Percentiles rank a stretch among this genome's conserved stretches.
These are phyloP conservation scores for Vollenhovia emeryi DNA, from an alignment of 1,140 invertebrate species.

Conservation along the genomic window DNA sequence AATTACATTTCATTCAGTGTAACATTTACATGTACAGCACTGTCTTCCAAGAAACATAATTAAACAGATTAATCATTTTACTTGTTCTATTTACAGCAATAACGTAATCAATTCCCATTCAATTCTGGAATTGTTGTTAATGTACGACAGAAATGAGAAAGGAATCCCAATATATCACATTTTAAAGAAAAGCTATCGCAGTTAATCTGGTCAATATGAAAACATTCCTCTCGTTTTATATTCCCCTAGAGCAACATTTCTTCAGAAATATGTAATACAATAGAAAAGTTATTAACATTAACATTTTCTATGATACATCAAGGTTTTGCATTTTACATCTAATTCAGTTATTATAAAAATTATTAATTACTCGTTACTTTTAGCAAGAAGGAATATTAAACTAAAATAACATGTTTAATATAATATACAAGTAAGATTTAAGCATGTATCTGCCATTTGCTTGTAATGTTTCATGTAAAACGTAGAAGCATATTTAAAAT, in stretches of 20 bases:
- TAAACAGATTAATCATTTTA: constrained; percentile 19
- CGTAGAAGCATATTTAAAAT: constrained; percentile 44
- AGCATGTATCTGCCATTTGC: constrained; percentile 41
- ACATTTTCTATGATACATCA: constrained; percentile 19
- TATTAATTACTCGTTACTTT: constrained; percentile 22
- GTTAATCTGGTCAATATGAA: constrained; percentile 45
- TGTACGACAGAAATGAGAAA: constrained; percentile 27
- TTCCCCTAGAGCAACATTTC: constrained; percentile 2
- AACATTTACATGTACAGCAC: constrained; percentile 45
- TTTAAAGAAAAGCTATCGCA: constrained; percentile 50
- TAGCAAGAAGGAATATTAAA: constrained; percentile 4
- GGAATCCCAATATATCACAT: constrained; percentile 36
- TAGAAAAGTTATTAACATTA: constrained; percentile 33
- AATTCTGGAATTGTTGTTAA: background rate
- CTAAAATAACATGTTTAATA: constrained; percentile 54
- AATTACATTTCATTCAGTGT: constrained; percentile 61
- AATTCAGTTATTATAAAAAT: constrained; percentile 51
- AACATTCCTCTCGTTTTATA: constrained; percentile 37
- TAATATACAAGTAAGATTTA: constrained; percentile 49
- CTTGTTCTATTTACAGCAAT: background rate
- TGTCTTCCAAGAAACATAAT: constrained; percentile 1
- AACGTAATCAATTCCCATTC: background rate
- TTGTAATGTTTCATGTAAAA: constrained; percentile 43
- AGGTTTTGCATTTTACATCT: background rate
- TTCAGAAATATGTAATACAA: constrained; percentile 39